Base-by-base conservation (phyloP, 2,113 vertebrate genomes). In the Parotia lawesii region DNA sequence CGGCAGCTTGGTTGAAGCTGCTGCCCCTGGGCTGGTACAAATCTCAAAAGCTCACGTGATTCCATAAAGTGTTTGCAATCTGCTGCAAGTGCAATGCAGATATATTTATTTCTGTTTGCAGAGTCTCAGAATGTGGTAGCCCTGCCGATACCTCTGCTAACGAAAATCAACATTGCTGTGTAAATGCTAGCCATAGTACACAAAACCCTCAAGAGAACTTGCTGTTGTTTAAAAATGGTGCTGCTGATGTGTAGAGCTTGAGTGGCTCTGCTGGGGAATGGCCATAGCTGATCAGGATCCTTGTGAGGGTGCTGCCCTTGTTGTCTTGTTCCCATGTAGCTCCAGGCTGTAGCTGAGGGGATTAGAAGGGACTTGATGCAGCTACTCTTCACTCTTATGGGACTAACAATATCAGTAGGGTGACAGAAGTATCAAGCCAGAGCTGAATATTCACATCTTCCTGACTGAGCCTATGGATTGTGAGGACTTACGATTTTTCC, bases 361-460 rank as follows among this genome's bases (percentile, higher is more conserved):
- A 1, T 10, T 16, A n/a, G 53, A 28, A 2, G 37, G 33, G 60
- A 11, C 9, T 16, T n/a, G 37, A 23, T 35, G 37, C 50, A 38
- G 16, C 23, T 35, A 2, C 7, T 77, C 19, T n/a, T 64, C 8
- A 6, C 22, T 37, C 20, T 27, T 15, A 6, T 0, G 2, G 38
- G 57, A 15, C 11, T 15, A 13, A 44, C 29, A 28, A 1, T 18
- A 14, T 12, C 44, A 7, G 11, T 15, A 33, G 31, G 25, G 13
- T 28, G 28, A 44, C 3, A 28, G 45, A 42, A 65, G 21, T 35
- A 28, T 7, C 65, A 38, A 60, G 25, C 33, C 33, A 29, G 21
- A 11, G 45, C 2, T 73, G 45, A 61, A 37, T n/a, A 21, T 50
- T 85, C 65, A 12, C 1, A 0, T 33, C 21, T 11, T 51, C 27